Evolutionary conservation across 1,140 invertebrate genomes (phyloP).

Genomic region (Drosophila tani): DNA sequence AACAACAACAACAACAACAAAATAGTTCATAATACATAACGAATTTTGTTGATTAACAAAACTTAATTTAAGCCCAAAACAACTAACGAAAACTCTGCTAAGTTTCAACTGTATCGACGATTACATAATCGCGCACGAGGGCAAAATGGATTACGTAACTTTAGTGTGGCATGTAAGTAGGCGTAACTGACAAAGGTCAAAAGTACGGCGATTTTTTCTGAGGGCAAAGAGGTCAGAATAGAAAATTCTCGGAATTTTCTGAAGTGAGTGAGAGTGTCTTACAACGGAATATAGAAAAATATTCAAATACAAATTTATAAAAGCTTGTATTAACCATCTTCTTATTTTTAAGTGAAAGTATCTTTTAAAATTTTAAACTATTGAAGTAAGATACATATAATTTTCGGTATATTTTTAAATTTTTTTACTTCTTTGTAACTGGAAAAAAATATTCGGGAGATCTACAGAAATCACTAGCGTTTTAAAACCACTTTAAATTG

Average conservation of each 20-base stretch:
- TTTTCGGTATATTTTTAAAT: neutral
- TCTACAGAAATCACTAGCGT: no score
- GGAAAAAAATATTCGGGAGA: no score
- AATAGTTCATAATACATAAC: conserved; percentile 35
- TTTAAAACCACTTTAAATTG: no score
- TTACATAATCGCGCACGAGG: conserved; percentile 58
- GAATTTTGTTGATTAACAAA: conserved; percentile 50
- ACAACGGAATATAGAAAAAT: no score
- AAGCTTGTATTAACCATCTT: no score
- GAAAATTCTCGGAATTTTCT: neutral
- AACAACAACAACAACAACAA: conserved; percentile 32
- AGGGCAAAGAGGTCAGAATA: neutral
- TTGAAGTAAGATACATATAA: no score
- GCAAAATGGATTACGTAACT: conserved; percentile 74
- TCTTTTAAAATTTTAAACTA: no score
- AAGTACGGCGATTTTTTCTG: neutral
- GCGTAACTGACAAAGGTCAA: conserved; percentile 46
- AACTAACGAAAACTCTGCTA: conserved; percentile 18
- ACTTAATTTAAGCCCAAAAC: conserved; percentile 36
- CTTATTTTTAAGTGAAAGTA: no score
- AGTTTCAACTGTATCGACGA: conserved; percentile 11
- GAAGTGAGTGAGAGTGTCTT: neutral
- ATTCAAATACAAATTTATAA: neutral
- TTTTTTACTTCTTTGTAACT: neutral
- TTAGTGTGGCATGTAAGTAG: conserved; percentile 62